Percentiles rank a stretch among this genome's conserved stretches.
These are phyloP conservation scores for Haplochromis vanheusdeni DNA, from an alignment of 2,113 vertebrate genomes.

Conservation along the genomic window DNA sequence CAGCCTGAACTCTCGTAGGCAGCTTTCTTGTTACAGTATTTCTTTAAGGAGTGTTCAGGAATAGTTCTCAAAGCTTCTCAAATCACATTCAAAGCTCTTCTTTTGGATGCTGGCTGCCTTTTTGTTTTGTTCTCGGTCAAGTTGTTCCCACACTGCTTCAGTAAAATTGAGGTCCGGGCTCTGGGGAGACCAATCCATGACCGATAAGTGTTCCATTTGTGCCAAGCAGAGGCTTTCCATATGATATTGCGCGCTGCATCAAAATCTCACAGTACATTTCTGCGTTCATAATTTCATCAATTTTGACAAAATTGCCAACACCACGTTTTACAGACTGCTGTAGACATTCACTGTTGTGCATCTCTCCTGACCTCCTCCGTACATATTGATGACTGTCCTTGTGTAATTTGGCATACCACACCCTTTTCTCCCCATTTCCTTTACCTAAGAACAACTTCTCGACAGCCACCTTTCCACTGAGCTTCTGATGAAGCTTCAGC, in stretches of 20 bases:
- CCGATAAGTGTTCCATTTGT: not conserved
- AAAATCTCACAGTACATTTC: not conserved
- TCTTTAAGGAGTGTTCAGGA: not conserved
- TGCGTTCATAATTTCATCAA: not conserved
- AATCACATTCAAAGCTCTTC: not conserved
- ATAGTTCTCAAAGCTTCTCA: not conserved
- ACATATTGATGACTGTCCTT: not conserved
- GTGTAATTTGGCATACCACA: not conserved
- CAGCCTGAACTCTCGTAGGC: not conserved
- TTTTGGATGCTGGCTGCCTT: not conserved
- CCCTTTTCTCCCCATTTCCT: not conserved
- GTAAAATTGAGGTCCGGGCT: not conserved
- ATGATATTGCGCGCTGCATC: rapidly evolving
- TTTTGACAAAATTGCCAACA: not conserved
- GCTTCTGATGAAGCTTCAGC: not conserved
- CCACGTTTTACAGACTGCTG: not conserved
- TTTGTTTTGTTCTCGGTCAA: not conserved
- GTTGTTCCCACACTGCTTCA: not conserved
- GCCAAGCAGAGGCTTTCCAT: not conserved
- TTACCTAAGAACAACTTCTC: not conserved
- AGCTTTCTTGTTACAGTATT: not conserved
- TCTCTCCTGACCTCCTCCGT: not conserved
- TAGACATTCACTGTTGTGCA: not conserved
- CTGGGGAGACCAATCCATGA: not conserved
- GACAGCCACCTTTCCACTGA: not conserved